Percentiles rank a stretch among this genome's conserved stretches.
Evolutionary conservation across 2,797 vertebrate species (phyloP).

Genomic region (Tenualosa thibaudeaui): DNA sequence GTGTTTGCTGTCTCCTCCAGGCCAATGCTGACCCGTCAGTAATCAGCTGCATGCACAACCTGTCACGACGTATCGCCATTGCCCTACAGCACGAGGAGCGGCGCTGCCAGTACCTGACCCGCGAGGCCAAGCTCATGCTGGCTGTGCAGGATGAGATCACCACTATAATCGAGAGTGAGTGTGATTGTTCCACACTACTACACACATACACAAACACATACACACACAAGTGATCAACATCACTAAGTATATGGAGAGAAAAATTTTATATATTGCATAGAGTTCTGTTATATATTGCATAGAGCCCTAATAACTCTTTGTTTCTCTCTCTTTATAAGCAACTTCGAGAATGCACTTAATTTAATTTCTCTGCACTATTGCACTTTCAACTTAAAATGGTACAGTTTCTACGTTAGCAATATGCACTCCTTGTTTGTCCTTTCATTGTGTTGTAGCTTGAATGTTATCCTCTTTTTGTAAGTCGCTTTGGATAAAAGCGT

Average conservation of each 20-base stretch:
- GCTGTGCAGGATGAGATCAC: conserved; percentile 94
- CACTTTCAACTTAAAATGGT: too few species aligned
- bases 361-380: too few species aligned
- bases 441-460: too few species aligned
- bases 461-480: too few species aligned
- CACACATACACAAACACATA: background rate
- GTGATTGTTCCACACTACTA: background rate
- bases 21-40: conserved; percentile 92
- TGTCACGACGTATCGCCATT: conserved; percentile 92
- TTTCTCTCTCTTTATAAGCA: background rate
- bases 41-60: conserved; percentile 92
- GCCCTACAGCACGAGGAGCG: conserved; percentile 96
- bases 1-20: conserved; percentile 61
- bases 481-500: too few species aligned
- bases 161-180: conserved; percentile 88
- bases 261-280: too few species aligned
- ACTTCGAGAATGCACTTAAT: too few species aligned
- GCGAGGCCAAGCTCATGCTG: conserved; percentile 97
- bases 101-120: conserved; percentile 94
- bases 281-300: too few species aligned
- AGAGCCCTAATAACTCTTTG: background rate
- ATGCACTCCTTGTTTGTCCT: too few species aligned
- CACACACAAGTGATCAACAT: background rate
- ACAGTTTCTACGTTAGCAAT: too few species aligned
- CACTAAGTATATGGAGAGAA: too few species aligned